Conservation (phyloP, 2,797 vertebrate genomes). For the Tauraco hartlaubi region DNA sequence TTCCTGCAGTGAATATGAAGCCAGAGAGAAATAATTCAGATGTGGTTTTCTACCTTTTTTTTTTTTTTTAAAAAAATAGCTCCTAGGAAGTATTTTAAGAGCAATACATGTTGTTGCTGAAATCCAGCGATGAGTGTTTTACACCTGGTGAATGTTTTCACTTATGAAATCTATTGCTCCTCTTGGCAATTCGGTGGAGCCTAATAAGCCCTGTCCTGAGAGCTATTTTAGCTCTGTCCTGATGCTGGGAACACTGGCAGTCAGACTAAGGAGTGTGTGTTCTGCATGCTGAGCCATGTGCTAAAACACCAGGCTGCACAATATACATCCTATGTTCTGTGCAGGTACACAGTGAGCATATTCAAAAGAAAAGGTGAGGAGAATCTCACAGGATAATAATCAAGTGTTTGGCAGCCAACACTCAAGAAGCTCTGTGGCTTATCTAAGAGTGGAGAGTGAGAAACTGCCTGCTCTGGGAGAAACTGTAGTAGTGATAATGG, state of each 20-base stretch:
- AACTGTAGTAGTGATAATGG: not conserved
- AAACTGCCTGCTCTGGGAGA: not conserved
- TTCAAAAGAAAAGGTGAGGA: not conserved
- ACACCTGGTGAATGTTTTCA: slow-evolving; percentile 7
- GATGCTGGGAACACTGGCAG: not conserved
- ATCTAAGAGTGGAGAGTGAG: not conserved
- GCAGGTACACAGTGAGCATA: not conserved
- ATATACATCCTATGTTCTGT: not conserved
- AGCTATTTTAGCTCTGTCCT: not conserved
- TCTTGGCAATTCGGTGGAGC: not conserved
- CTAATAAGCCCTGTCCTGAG: slow-evolving; percentile 26
- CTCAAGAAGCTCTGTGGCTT: not conserved
- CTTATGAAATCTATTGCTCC: not conserved
- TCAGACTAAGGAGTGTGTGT: not conserved
- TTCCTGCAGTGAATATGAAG: not conserved
- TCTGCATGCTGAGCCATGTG: slow-evolving; percentile 5
- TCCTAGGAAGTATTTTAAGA: not conserved
- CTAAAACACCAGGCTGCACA: not conserved
- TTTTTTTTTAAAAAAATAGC: not conserved
- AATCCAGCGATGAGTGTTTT: not conserved
- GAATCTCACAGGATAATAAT: not conserved
- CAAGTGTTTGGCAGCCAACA: not conserved
- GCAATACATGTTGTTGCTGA: not conserved
- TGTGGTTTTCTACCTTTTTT: not conserved
- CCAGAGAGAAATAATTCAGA: not conserved